Conservation (phyloP, 2,888 invertebrate species). For the Aproaerema taeniolella region DNA sequence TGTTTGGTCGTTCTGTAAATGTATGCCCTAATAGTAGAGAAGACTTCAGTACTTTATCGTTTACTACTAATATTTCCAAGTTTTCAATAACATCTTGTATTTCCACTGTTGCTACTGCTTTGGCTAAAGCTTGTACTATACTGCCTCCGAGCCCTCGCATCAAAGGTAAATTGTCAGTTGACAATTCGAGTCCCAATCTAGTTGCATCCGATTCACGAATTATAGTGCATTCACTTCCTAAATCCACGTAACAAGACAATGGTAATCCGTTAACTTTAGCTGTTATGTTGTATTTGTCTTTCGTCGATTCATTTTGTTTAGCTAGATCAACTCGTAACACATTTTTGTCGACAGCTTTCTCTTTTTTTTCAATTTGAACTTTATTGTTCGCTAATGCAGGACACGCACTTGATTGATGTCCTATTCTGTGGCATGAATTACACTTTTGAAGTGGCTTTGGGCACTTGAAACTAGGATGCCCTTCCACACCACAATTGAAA, state of each 20-base stretch:
- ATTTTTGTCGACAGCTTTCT: background rate
- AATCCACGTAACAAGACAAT: constrained; percentile 3
- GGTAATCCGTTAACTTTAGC: background rate
- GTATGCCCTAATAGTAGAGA: background rate
- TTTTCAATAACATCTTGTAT: constrained; percentile 4
- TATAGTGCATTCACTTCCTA: constrained; percentile 10
- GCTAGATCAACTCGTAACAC: background rate
- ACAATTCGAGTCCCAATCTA: background rate
- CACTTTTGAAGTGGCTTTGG: background rate
- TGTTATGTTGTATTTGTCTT: constrained; percentile 1
- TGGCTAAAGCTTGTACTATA: background rate
- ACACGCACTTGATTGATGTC: background rate
- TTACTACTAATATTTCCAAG: background rate
- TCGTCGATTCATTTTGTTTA: background rate
- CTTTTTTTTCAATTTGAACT: background rate
- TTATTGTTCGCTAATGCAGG: background rate
- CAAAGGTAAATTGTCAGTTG: constrained; percentile 2
- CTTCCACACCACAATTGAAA: background rate
- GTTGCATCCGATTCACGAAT: constrained; percentile 4
- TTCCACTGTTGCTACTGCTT: background rate
- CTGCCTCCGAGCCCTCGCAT: constrained; percentile 5
- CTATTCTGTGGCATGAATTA: background rate
- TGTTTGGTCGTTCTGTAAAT: constrained; percentile 1
- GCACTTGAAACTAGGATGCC: background rate
- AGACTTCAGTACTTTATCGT: background rate